Base-by-base conservation (phyloP, 2,113 vertebrate genomes). In the Amphiprion ocellaris region DNA sequence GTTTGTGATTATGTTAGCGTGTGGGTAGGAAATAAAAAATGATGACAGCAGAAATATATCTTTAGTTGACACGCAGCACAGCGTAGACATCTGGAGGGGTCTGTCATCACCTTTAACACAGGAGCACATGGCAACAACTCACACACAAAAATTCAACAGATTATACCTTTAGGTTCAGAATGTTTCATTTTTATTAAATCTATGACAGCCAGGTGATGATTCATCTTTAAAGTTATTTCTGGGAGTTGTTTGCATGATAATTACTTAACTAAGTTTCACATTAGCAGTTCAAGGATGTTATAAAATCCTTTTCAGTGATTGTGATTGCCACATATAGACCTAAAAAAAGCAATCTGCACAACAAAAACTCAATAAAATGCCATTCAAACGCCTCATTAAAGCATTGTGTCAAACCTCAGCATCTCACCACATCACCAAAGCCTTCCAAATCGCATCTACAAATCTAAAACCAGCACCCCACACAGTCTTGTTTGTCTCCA, bases 61-160 rank as follows among this genome's bases (percentile, higher is more conserved):
- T 68, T 26, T 23, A 26, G 70, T 59, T 81, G 69, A 82, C 58
- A 79, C 15, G 14, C 76, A 74, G 59, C 44, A 41, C 23, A 62
- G 47, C 21, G 47, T 41, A 24, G 16, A 64, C 14, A 23, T 67
- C 23, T 69, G 11, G 15, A 53, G 15, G 11, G 26, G 80, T 50
- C 30, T 56, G 47, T 59, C 33, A 54, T 59, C 30, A 0, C 37
- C n/a, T 64, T 30, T 5, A 79, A 65, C 19, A 65, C 47, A 15
- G 33, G 39, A 59, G 26, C 24, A 73, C 70, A 33, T 55, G 4
- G 15, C 21, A 65, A 64, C 16, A 50, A 17, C 4, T 46, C 28
- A n/a, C 30, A 30, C 4, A 62, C 47, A 74, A 50, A 44, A 52
- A 56, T 52, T 23, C 61, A 56, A 55, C 7, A 63, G 66, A 73